These are phyloP conservation scores for Gnathonemus echidnorhynchus DNA, from an alignment of 2,113 vertebrate species.

Conservation along the genomic window DNA sequence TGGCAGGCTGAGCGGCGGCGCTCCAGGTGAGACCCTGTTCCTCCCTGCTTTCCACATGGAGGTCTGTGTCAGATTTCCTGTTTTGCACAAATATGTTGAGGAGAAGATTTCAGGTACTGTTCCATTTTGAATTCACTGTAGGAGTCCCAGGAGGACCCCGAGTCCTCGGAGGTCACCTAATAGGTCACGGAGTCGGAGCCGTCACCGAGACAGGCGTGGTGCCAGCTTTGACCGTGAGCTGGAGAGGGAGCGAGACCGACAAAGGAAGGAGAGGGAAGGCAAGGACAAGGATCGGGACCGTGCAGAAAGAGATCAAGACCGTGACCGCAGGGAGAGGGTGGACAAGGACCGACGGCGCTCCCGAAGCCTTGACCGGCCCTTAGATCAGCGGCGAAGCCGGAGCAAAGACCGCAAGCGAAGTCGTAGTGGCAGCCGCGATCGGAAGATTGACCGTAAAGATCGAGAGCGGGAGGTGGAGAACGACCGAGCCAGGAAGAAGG, in stretches of 20 bases:
- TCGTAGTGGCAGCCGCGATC: conserved; percentile 67
- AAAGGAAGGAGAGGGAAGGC: conserved; percentile 80
- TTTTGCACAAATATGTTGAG: no score
- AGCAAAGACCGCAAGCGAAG: conserved; percentile 71
- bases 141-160: conserved; percentile 79
- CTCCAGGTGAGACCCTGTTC: conserved; percentile 66
- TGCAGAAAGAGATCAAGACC: conserved; percentile 45
- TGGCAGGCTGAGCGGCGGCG: conserved; percentile 73
- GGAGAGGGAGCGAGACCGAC: conserved; percentile 88
- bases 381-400: conserved; percentile 67
- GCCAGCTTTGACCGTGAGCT: conserved; percentile 90
- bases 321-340: conserved; percentile 50
- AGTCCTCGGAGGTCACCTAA: conserved; percentile 78
- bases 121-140: conserved; percentile 34
- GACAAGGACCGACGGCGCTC: conserved; percentile 52
- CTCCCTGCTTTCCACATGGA: neutral
- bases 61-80: neutral
- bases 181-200: conserved; percentile 88
- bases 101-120: neutral
- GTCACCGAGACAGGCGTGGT: conserved; percentile 78
- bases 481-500: conserved; percentile 76
- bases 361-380: conserved; percentile 59
- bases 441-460: conserved; percentile 73
- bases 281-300: conserved; percentile 64
- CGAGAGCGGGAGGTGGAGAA: conserved; percentile 80